phyloP scores from a whole-genome alignment of 2,888 invertebrate genomes.

The Tipula confusa region DNA sequence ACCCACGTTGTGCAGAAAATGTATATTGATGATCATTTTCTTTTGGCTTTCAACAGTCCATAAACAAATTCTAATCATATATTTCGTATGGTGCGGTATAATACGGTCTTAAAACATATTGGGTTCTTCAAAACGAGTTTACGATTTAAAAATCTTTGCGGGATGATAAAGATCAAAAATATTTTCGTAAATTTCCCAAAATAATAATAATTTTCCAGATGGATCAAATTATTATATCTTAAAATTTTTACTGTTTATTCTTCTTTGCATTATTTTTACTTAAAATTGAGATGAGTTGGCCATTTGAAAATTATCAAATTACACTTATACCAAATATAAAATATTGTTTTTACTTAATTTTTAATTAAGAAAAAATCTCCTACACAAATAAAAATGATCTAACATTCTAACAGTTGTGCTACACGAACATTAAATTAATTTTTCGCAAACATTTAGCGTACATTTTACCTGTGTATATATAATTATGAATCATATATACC shows the following conservation, averaged over 20 bases:
- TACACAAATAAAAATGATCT: neutral
- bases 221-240: neutral
- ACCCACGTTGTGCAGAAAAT: neutral
- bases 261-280: neutral
- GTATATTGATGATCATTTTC: neutral
- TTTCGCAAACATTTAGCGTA: neutral
- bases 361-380: constrained; percentile 25
- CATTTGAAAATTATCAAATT: constrained; percentile 7
- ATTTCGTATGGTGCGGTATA: no score
- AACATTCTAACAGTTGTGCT: neutral
- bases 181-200: neutral
- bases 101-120: no score
- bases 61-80: neutral
- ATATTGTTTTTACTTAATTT: neutral
- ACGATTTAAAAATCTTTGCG: no score
- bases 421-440: neutral
- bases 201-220: neutral
- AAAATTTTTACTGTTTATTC: neutral
- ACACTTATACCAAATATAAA: neutral
- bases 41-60: neutral
- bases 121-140: no score
- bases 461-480: neutral
- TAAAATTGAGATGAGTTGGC: neutral
- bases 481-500: neutral
- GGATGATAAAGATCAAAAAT: no score